These are phyloP conservation scores for Vanessa cardui DNA, from an alignment of 2,888 invertebrate species.

Conservation along the genomic window DNA sequence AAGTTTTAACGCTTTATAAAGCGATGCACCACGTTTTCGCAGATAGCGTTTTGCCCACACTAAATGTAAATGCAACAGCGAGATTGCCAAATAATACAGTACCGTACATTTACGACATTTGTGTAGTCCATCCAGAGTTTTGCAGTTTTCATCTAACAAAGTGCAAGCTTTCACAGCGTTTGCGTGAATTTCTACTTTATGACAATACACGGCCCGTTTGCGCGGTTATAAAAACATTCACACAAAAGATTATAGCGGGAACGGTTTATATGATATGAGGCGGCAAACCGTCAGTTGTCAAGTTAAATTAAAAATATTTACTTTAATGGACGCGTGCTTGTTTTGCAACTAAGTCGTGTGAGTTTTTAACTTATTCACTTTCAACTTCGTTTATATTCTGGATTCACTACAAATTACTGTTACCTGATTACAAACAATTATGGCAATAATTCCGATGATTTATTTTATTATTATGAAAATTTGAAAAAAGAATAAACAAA, in stretches of 20 bases:
- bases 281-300: conserved; percentile 5
- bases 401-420: too few species aligned
- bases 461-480: too few species aligned
- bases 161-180: conserved; percentile 70
- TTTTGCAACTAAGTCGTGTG: neutral
- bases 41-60: conserved; percentile 26
- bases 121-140: conserved; percentile 60
- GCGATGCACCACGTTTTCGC: conserved; percentile 21
- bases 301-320: conserved; percentile 12
- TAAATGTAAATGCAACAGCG: conserved; percentile 51
- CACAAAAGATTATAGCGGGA: conserved; percentile 45
- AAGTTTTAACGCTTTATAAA: conserved; percentile 12
- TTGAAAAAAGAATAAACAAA: too few species aligned
- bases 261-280: conserved; percentile 23
- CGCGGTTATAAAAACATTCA: conserved; percentile 50
- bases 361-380: neutral
- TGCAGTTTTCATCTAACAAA: conserved; percentile 71
- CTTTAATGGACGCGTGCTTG: neutral
- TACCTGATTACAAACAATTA: too few species aligned
- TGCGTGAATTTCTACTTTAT: conserved; percentile 61
- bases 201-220: conserved; percentile 61
- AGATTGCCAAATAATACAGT: conserved; percentile 49
- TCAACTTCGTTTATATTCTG: too few species aligned
- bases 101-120: conserved; percentile 61
- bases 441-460: too few species aligned